Evolutionary conservation across 1,140 invertebrate genomes (phyloP).

Genomic region (Cephus cinctus): DNA sequence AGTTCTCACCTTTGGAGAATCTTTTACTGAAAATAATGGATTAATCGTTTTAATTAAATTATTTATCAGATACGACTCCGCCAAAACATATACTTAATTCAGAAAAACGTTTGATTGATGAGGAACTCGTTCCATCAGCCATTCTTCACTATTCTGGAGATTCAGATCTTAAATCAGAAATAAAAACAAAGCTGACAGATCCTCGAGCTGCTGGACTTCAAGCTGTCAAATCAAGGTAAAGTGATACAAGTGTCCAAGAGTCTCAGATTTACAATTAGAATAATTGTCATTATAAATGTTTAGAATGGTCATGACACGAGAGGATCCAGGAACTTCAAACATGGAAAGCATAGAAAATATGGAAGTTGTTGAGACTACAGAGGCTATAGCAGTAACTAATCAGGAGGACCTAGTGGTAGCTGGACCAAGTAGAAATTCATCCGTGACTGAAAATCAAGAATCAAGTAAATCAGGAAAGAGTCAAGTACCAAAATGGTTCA

Average conservation of each 20-base stretch:
- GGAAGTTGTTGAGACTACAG: slow-evolving; percentile 19
- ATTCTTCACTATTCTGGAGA: slow-evolving; percentile 67
- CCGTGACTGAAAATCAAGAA: slow-evolving; percentile 26
- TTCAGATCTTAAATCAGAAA: slow-evolving; percentile 47
- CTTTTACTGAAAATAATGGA: too few relatives aligned
- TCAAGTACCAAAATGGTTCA: slow-evolving; percentile 56
- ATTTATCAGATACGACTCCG: slow-evolving; percentile 69
- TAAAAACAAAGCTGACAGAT: slow-evolving; percentile 53
- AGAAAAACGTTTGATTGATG: slow-evolving; percentile 62
- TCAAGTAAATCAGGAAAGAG: too few relatives aligned
- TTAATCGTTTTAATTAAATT: slow-evolving; percentile 26
- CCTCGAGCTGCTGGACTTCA: slow-evolving; percentile 47
- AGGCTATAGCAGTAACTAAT: background rate
- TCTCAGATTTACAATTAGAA: slow-evolving; percentile 13
- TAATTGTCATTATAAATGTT: slow-evolving; percentile 13
- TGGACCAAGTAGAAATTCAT: slow-evolving; percentile 9
- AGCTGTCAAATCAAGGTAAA: slow-evolving; percentile 51
- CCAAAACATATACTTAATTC: slow-evolving; percentile 66
- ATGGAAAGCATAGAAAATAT: slow-evolving; percentile 19
- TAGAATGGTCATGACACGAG: slow-evolving; percentile 18
- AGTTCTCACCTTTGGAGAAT: slow-evolving; percentile 43
- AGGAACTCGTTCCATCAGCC: slow-evolving; percentile 73
- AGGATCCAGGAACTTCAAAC: background rate
- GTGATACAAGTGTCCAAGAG: too few relatives aligned
- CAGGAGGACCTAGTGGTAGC: slow-evolving; percentile 21